phyloP scores from a whole-genome alignment of 2,797 vertebrate species.

The Tinamus major region DNA sequence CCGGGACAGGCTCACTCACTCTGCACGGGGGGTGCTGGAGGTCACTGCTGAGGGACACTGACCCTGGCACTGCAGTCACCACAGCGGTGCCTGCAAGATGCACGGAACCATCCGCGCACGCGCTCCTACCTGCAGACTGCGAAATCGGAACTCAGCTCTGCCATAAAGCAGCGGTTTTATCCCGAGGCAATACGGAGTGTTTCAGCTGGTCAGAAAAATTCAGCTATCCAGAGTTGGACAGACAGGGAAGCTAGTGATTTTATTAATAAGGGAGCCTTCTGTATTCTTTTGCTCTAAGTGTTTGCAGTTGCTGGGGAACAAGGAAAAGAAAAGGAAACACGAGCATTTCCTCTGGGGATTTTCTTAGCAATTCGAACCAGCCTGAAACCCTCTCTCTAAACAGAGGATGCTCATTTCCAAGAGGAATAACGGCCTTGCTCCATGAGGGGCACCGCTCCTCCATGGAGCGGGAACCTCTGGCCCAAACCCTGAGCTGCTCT shows the following conservation, averaged over 20 bases:
- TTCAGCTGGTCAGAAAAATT: background rate
- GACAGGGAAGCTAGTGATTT: background rate
- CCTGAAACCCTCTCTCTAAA: constrained; percentile 32
- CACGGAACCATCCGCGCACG: rapidly evolving
- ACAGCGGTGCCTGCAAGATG: background rate
- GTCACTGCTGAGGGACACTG: too few relatives aligned
- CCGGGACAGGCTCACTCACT: too few relatives aligned
- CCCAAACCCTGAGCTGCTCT: constrained; percentile 58
- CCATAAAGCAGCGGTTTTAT: background rate
- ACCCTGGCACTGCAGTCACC: rapidly evolving
- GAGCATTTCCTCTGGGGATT: constrained; percentile 59
- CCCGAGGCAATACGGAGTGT: background rate
- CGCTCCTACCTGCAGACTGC: background rate
- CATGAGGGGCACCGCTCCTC: constrained; percentile 55
- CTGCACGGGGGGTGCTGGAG: too few relatives aligned
- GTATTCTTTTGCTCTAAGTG: background rate
- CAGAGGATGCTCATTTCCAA: constrained; percentile 62
- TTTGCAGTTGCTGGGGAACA: background rate
- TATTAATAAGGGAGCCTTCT: background rate
- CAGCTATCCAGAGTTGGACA: rapidly evolving
- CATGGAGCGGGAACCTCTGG: constrained; percentile 60
- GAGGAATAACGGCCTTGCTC: constrained; percentile 75
- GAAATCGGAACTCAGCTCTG: background rate
- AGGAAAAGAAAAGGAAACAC: background rate
- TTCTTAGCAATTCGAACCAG: constrained; percentile 24